Conservation (phyloP, 2,797 vertebrate genomes). For the Australoheros facetus region DNA sequence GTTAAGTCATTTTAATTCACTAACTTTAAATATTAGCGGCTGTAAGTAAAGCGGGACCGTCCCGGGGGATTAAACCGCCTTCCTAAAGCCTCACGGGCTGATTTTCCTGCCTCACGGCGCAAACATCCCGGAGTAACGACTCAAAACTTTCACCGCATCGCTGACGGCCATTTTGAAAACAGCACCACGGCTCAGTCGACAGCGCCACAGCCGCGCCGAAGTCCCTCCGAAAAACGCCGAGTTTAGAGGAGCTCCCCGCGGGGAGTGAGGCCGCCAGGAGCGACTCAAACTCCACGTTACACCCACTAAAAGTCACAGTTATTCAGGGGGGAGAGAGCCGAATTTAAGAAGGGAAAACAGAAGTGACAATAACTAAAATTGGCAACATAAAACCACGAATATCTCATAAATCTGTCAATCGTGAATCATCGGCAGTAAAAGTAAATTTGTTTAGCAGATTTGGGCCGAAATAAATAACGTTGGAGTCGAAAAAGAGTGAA, state of each 20-base stretch:
- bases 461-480: background rate
- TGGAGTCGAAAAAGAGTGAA: background rate
- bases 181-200: conserved; percentile 76
- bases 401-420: background rate
- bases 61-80: too few relatives aligned
- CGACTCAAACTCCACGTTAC: too few relatives aligned
- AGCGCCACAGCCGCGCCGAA: conserved; percentile 53
- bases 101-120: background rate
- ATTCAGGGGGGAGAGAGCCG: background rate
- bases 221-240: background rate
- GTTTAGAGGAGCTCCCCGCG: background rate
- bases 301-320: background rate
- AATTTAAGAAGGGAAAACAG: background rate
- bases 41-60: background rate
- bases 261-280: background rate
- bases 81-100: background rate
- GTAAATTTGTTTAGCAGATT: background rate
- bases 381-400: background rate
- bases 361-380: background rate
- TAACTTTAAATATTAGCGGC: background rate
- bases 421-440: background rate
- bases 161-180: conserved; percentile 89
- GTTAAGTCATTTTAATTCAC: background rate
- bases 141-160: background rate
- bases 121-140: background rate